A percentile compares a stretch with the other conserved stretches of the same genome.
Conservation (phyloP, 2,797 vertebrate genomes). For the Gymnocypris eckloni region DNA sequence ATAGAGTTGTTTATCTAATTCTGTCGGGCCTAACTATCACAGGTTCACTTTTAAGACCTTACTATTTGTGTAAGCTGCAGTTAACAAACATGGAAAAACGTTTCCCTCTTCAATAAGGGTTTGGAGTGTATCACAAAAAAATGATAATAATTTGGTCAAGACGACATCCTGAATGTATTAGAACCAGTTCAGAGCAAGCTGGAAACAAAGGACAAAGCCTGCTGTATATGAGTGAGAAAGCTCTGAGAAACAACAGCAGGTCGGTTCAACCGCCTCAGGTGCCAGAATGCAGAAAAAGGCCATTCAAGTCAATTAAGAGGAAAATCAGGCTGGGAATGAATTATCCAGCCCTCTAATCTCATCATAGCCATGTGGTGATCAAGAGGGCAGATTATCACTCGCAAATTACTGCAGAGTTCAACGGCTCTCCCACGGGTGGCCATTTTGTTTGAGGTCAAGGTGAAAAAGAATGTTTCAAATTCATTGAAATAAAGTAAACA, state of each 20-base stretch:
- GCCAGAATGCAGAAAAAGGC: slow-evolving; percentile 53
- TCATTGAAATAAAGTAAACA: neutral
- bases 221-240: slow-evolving; percentile 43
- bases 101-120: slow-evolving; percentile 59
- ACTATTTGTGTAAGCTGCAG: slow-evolving; percentile 40
- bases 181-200: slow-evolving; percentile 10
- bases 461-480: slow-evolving; percentile 32
- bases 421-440: slow-evolving; percentile 37
- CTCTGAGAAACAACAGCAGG: slow-evolving; percentile 57
- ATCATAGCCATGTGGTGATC: slow-evolving; percentile 62
- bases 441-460: slow-evolving; percentile 49
- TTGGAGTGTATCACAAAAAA: neutral
- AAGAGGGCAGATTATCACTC: slow-evolving; percentile 61
- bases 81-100: slow-evolving; percentile 47
- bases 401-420: slow-evolving; percentile 55
- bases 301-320: slow-evolving; percentile 65
- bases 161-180: slow-evolving; percentile 26
- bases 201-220: slow-evolving; percentile 43
- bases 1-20: neutral
- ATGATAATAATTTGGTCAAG: slow-evolving; percentile 27
- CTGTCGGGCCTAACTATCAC: neutral
- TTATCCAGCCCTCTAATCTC: slow-evolving; percentile 64
- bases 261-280: slow-evolving; percentile 49
- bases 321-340: slow-evolving; percentile 62
- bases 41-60: neutral